Percentiles rank a stretch among this genome's conserved stretches.
Evolutionary conservation across 1,140 invertebrate species (phyloP).

Genomic region (Leptoteleia sp.): DNA sequence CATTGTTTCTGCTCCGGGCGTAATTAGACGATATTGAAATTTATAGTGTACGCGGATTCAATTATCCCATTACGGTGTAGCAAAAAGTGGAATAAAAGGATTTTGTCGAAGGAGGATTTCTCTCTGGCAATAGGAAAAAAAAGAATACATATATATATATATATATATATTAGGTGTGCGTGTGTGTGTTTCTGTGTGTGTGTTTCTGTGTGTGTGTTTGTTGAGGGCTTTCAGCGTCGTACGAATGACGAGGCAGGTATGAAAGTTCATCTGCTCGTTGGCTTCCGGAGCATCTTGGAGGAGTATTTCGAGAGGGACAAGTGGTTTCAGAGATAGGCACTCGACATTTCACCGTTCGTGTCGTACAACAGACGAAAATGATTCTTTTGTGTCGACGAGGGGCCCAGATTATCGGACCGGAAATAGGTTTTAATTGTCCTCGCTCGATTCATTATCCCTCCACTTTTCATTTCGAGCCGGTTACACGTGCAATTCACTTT

Average conservation of each 20-base stretch:
- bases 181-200: no score
- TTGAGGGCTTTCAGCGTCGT: constrained; percentile 46
- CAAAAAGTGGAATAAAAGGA: constrained; percentile 37
- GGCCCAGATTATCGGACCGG: constrained; percentile 38
- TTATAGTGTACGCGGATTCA: constrained; percentile 29
- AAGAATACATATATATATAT: no score
- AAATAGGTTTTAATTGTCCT: constrained; percentile 55
- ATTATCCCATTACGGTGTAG: constrained; percentile 32
- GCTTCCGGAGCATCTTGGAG: constrained; percentile 58
- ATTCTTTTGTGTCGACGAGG: constrained; percentile 44
- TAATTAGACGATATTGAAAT: constrained; percentile 45
- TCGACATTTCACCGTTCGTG: constrained; percentile 62
- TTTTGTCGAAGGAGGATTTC: constrained; percentile 21
- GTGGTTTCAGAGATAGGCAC: constrained; percentile 62
- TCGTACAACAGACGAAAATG: constrained; percentile 59
- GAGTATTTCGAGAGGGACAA: constrained; percentile 64
- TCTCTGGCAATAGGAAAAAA: constrained; percentile 4
- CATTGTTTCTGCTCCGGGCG: constrained; percentile 13
- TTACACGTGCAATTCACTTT: constrained; percentile 34
- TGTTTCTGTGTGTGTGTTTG: constrained; percentile 50
- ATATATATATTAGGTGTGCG: no score
- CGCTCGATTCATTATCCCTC: constrained; percentile 33
- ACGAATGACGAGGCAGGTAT: constrained; percentile 53
- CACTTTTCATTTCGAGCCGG: constrained; percentile 27
- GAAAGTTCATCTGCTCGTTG: constrained; percentile 65